These are phyloP conservation scores for Limosa lapponica DNA, from an alignment of 2,797 vertebrate species.

Conservation along the genomic window DNA sequence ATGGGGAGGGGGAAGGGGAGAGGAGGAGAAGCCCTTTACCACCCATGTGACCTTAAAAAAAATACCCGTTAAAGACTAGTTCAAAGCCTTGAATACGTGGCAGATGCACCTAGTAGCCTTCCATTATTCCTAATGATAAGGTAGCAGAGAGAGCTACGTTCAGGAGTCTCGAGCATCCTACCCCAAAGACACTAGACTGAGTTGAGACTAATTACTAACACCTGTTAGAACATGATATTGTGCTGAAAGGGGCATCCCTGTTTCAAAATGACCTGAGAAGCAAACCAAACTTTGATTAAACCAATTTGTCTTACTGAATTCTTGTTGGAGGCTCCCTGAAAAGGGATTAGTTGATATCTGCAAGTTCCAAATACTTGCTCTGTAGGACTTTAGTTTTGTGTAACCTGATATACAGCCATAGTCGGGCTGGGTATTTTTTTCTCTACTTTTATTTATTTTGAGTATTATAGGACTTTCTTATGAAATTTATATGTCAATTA, in stretches of 20 bases:
- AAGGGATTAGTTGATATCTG: neutral
- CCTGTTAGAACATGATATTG: neutral
- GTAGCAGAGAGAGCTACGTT: rapidly evolving
- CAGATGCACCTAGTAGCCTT: neutral
- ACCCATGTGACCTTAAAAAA: neutral
- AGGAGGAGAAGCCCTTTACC: neutral
- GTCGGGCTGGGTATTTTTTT: rapidly evolving
- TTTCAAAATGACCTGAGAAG: neutral
- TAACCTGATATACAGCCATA: neutral
- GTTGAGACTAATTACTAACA: neutral
- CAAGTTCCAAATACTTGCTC: neutral
- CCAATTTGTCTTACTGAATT: neutral
- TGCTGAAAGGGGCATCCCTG: neutral
- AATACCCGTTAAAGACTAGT: neutral
- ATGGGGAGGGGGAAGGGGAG: no score
- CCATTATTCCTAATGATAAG: neutral
- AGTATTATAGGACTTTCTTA: neutral
- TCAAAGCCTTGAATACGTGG: neutral
- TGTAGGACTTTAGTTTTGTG: neutral
- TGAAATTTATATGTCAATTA: neutral
- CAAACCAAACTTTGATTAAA: neutral
- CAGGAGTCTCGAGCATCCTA: neutral
- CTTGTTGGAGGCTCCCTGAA: neutral
- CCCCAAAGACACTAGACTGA: neutral
- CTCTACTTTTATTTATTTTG: neutral